Evolutionary conservation across 2,113 vertebrate genomes (phyloP), one percentile per base, ranked within the genome.

Genomic region (Steatornis caripensis): DNA sequence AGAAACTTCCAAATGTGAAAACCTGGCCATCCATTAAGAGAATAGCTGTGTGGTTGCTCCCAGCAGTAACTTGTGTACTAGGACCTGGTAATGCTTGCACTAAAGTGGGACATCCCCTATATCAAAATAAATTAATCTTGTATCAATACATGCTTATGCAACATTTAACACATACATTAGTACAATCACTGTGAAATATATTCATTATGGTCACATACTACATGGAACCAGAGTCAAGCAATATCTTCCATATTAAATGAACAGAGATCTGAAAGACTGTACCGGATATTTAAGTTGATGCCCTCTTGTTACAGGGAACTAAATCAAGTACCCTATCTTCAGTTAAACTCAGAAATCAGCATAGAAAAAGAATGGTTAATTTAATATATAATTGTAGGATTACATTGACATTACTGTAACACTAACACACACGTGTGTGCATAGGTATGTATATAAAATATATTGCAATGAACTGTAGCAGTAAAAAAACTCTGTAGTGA

Each of bases 1-100:
- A 99, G 97, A 99, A 99, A 95, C 99, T 99, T 96, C 99, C 99
- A 96, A 99, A 99, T 18, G 99, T 99, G 98, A 99, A 99, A 95
- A 99, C 99, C 92, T 99, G 99, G 80, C 99, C 99, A 94, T 99
- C 99, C 98, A 98, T 97, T 96, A 99, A 98, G 46, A 99, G 99
- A 84, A 99, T 98, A 34, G 98, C 99, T n/a, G 99, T 99, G 97
- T 99, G 99, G 98, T 99, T 99, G 97, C 99, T 99, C 93, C 99
- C 99, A 76, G 99, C 99, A 54, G 99, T 99, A 85, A 99, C 99
- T 97, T 99, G 99, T 23, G 99, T 98, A 95, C 99, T 99, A 72
- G 99, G 98, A 89, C 98, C 98, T 36, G 99, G 99, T 43, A 99
- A 98, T 37, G 99, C 99, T 98, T 99, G 99, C 82, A 99, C 99